A percentile compares a stretch with the other conserved stretches of the same genome.
Conservation (phyloP, 2,113 vertebrate genomes). For the Rhinoderma darwinii region DNA sequence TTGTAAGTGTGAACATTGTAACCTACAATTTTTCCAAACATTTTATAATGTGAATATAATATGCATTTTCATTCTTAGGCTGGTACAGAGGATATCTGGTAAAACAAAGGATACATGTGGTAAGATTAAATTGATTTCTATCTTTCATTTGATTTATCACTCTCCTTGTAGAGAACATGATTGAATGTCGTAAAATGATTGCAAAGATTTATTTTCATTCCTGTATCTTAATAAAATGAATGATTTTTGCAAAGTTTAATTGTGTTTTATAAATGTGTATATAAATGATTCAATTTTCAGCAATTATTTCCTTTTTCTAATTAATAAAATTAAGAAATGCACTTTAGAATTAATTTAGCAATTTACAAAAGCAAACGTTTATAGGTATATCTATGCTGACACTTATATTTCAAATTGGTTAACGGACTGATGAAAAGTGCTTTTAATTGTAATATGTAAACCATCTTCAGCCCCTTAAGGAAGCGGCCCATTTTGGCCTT, state of each 20-base stretch:
- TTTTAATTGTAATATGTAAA: no score
- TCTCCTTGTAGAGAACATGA: slow-evolving; percentile 33
- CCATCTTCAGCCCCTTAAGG: no score
- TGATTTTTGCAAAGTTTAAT: neutral
- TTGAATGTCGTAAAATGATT: neutral
- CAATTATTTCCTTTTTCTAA: neutral
- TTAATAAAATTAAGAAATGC: neutral
- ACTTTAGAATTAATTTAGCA: neutral
- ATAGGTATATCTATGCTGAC: no score
- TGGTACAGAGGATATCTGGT: slow-evolving; percentile 90
- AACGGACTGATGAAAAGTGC: no score
- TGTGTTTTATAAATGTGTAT: neutral
- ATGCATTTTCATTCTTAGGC: slow-evolving; percentile 73
- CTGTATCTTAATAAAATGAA: slow-evolving; percentile 2
- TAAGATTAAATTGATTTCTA: slow-evolving; percentile 65
- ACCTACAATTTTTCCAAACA: neutral
- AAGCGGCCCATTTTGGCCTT: no score
- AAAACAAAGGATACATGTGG: slow-evolving; percentile 84
- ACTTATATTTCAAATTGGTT: no score
- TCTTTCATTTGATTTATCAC: slow-evolving; percentile 6
- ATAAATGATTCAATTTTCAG: slow-evolving; percentile 6
- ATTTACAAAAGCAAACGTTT: neutral
- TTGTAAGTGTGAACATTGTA: neutral
- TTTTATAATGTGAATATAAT: neutral
- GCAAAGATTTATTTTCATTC: slow-evolving; percentile 11